Base-by-base conservation (phyloP, 2,888 invertebrate species). In the Drosophila paracracens region DNA sequence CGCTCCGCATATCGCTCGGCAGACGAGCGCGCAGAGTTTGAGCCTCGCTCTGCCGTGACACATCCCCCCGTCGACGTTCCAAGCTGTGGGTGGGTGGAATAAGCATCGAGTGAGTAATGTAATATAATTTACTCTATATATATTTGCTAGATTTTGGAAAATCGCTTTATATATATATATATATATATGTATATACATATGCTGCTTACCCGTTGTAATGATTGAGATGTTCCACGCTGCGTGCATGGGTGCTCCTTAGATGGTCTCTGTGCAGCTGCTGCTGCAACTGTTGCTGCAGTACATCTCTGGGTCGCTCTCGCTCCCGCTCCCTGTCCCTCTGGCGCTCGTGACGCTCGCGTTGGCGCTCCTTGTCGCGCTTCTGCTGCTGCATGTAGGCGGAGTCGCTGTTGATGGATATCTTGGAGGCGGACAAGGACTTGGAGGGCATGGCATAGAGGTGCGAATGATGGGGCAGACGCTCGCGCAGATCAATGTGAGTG, bases 1-100 rank as follows among this genome's bases (percentile, higher is more conserved):
- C 95, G 90, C 96, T 96, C 57, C 96, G 86, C 82, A 92, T 90
- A 57, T 93, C 92, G 60, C 85, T 82, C 50, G 87, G 87, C 59
- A 89, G 76, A 8, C 91, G 92, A 10, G 81, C 72, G 16, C 88
- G 83, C 36, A 91, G 29, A 0, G 84, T 85, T 16, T 88, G 75
- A 4, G 82, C 79, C 59, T 92, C 92, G 43, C 66, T 75, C 52
- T 88, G 83, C 8, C 88, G 84, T 1, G 88, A 82, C 1, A 74
- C 74, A 4, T 92, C 91, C 18, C 90, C 85, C 3, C 92, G 90
- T 3, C 92, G 90, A 3, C 90, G 86, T 46, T 93, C 92, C 65
- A 83, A 65, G 31, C 93, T 92, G 21, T 5, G 11, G 16, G 36
- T 1, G 13, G 46, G 27, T 7, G 2, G 3, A 2, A 27, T 0